Percentiles rank a stretch among this genome's conserved stretches.
These are phyloP conservation scores for Caenorhabditis macrosperma DNA, from an alignment of 2,888 invertebrate genomes.

Conservation along the genomic window DNA sequence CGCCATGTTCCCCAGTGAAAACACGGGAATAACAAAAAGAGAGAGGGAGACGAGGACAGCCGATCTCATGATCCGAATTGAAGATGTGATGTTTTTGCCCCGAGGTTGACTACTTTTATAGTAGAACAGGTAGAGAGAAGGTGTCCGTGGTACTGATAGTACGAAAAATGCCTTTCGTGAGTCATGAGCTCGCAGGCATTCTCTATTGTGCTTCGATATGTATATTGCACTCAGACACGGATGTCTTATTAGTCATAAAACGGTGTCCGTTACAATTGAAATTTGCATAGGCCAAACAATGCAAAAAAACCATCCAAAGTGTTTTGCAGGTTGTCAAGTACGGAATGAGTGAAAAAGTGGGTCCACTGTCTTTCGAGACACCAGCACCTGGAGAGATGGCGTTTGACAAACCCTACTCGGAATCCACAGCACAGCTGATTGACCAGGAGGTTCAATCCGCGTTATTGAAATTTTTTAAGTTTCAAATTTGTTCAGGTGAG, in stretches of 20 bases:
- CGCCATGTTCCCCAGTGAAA: neutral
- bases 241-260: neutral
- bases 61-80: constrained; percentile 3
- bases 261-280: neutral
- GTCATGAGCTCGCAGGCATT: constrained; percentile 22
- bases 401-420: constrained; percentile 92
- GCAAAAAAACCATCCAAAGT: too few species aligned
- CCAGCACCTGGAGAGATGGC: constrained; percentile 89
- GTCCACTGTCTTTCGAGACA: constrained; percentile 95
- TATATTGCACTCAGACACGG: too few species aligned
- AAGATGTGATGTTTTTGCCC: neutral
- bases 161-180: constrained; percentile 8
- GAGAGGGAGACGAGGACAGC: neutral
- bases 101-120: constrained; percentile 1
- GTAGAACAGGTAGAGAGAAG: neutral
- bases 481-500: constrained; percentile 84
- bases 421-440: constrained; percentile 95
- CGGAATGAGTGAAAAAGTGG: constrained; percentile 98
- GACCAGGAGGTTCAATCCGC: constrained; percentile 88
- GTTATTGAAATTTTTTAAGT: constrained; percentile 82
- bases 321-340: constrained; percentile 88
- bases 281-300: too few species aligned
- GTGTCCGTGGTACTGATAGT: constrained; percentile 15
- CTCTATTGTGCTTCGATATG: too few species aligned
- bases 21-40: neutral